These are phyloP conservation scores for human DNA, from an alignment of 2,113 vertebrate species.

Conservation along the genomic window DNA sequence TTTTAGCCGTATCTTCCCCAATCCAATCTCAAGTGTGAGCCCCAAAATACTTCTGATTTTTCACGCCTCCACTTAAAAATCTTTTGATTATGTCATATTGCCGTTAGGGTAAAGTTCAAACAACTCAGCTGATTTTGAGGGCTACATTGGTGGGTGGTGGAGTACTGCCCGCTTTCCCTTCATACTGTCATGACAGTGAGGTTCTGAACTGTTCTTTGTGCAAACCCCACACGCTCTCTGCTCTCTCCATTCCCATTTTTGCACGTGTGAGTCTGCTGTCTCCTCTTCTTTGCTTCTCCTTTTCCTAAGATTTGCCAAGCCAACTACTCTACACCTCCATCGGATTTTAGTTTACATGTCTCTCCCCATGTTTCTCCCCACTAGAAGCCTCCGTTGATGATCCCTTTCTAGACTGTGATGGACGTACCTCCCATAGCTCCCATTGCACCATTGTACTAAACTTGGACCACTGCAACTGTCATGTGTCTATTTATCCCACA, in stretches of 20 bases:
- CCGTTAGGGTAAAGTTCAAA: neutral
- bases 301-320: neutral
- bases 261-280: neutral
- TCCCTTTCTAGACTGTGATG: neutral
- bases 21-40: neutral
- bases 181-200: no score
- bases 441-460: neutral
- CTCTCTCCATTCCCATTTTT: neutral
- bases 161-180: neutral
- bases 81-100: neutral
- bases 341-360: neutral
- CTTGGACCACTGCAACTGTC: neutral
- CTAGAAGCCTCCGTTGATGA: neutral
- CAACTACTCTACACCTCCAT: neutral
- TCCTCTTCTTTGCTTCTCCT: neutral
- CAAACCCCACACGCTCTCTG: neutral
- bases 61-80: neutral
- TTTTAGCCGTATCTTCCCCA: neutral
- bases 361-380: neutral
- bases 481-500: neutral
- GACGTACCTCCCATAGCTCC: neutral
- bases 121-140: neutral
- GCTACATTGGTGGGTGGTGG: fast-evolving
- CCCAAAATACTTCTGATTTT: neutral
- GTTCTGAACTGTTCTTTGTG: neutral